A percentile compares a stretch with the other conserved stretches of the same genome.
These are phyloP conservation scores for Agrotis ipsilon DNA, from an alignment of 2,888 invertebrate genomes.

Conservation along the genomic window DNA sequence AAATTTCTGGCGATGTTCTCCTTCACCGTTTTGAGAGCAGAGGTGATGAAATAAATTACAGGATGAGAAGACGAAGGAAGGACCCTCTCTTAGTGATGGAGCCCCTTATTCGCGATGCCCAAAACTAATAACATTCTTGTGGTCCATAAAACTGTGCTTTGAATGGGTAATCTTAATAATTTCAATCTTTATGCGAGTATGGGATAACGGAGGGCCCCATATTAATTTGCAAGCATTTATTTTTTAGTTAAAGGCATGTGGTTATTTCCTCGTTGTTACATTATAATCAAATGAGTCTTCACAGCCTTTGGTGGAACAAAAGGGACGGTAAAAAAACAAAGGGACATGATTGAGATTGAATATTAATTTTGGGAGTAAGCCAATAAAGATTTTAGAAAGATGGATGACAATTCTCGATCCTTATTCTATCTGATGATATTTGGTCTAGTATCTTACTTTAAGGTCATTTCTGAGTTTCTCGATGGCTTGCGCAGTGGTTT, in stretches of 20 bases:
- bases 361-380: too few species aligned
- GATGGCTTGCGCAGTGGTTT: constrained; percentile 79
- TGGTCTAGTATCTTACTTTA: too few species aligned
- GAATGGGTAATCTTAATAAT: neutral
- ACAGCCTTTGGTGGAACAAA: too few species aligned
- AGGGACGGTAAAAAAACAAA: too few species aligned
- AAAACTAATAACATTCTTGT: neutral
- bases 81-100: neutral
- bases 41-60: too few species aligned
- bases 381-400: too few species aligned
- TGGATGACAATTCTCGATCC: too few species aligned
- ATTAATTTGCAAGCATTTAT: constrained; percentile 4
- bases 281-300: too few species aligned
- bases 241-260: neutral
- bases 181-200: neutral
- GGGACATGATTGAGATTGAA: too few species aligned
- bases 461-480: constrained; percentile 81
- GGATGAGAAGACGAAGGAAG: neutral
- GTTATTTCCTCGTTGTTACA: too few species aligned
- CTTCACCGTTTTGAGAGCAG: too few species aligned
- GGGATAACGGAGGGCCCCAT: neutral
- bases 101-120: neutral
- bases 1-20: too few species aligned
- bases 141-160: neutral
- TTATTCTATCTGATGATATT: neutral